Evolutionary conservation across 2,888 invertebrate species (phyloP), one percentile per base, ranked within the genome.

Genomic region (Xestia sexstrigata): DNA sequence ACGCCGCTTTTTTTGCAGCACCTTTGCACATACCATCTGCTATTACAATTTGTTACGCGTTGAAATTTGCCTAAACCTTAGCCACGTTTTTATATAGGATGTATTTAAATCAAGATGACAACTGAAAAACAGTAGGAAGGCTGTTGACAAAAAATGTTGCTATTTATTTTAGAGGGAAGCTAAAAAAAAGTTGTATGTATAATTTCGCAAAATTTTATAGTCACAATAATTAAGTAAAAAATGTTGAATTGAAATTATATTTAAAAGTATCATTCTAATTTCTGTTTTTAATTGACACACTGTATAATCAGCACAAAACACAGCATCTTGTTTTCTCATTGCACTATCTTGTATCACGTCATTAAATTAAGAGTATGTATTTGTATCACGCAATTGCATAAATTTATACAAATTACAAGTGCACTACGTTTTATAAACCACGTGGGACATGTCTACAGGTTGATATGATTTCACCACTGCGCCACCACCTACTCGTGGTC

Each of bases 401-500:
- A 55, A 89, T 83, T 85, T 87, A 84, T 83, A 83, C 79, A 81
- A 83, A 82, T 82, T 81, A 85, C 86, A 85, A 47, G 87, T 83
- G 76, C 80, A 88, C 93, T 94, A 17, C 91, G 93, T 92, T 92
- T 88, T 78, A 71, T 72, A 71, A 75, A 81, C 74, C 79, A 88
- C 83, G 88, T 84, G 89, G 87, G 84, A 89, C 86, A 90, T 92
- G 83, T 88, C 89, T 66, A 87, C 79, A 81, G 86, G 87, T 84
- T 93, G 92, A 92, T 84, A 84, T 82, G 81, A 88, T 90, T 93
- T 92, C 89, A 87, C 86, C 84, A 81, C 93, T 93, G 90, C 95
- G 94, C 92, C 93, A 93, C 85, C 76, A 74, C 73, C 70, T 71
- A 88, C 96, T 93, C 95, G 96, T 96, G 96, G 95, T 93, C 89